Percentiles rank a stretch among this genome's conserved stretches.
These are phyloP conservation scores for Drosophila neotestacea DNA, from an alignment of 2,888 invertebrate species.

Conservation along the genomic window DNA sequence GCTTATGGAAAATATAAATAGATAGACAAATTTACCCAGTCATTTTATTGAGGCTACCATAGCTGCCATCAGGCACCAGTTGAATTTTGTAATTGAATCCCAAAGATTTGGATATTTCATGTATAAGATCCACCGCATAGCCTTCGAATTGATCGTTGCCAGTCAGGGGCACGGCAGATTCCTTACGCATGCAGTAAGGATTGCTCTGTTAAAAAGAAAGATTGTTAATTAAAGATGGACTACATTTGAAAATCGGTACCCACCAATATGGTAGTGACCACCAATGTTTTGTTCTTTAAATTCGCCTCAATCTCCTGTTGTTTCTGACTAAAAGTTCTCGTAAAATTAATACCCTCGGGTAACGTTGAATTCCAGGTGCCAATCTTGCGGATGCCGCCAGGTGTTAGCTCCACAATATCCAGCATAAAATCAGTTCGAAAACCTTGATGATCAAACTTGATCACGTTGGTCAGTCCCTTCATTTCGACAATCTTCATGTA, in stretches of 20 bases:
- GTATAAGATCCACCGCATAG: conserved; percentile 96
- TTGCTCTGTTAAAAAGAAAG: conserved; percentile 89
- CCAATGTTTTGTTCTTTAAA: conserved; percentile 95
- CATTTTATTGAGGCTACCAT: conserved; percentile 92
- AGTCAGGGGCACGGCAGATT: conserved; percentile 92
- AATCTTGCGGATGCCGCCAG: conserved; percentile 93
- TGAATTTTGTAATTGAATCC: conserved; percentile 95
- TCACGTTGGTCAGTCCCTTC: conserved; percentile 96
- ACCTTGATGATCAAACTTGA: conserved; percentile 97
- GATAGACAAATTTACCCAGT: conserved; percentile 85
- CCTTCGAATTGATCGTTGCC: conserved; percentile 98
- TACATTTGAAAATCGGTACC: conserved; percentile 77
- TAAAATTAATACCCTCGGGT: conserved; percentile 93
- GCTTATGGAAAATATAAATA: background rate
- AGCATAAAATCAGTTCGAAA: conserved; percentile 96
- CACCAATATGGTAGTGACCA: conserved; percentile 96
- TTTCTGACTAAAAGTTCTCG: conserved; percentile 93
- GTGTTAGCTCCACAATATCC: conserved; percentile 95
- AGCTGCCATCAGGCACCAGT: conserved; percentile 93
- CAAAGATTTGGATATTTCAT: conserved; percentile 94
- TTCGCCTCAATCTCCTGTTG: conserved; percentile 95
- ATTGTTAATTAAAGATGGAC: background rate
- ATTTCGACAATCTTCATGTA: conserved; percentile 98
- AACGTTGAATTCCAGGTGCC: conserved; percentile 94
- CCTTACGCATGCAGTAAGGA: conserved; percentile 98